Base-by-base conservation (phyloP, 2,888 invertebrate genomes). In the Therioaphis trifolii region DNA sequence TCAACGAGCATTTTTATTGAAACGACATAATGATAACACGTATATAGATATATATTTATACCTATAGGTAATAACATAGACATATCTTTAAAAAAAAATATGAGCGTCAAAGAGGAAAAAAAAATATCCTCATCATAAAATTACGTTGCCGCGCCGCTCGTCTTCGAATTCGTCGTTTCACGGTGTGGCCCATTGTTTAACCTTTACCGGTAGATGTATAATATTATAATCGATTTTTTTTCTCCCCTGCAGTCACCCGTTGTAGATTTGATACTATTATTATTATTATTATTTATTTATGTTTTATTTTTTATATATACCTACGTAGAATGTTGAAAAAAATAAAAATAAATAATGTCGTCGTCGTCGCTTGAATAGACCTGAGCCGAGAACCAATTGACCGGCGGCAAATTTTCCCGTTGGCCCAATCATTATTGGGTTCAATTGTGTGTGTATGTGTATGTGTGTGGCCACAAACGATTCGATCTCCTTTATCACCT, bases 401-500 rank as follows among this genome's bases (percentile, higher is more conserved):
- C 79, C 71, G 61, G 61, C 71, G 80, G 71, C 55, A n/a, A 71
- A 79, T 69, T 79, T 69, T 80, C 80, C 61, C 80, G 80, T 80
- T 80, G 55, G 71, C 46, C 79, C 80, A 72, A 61, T 80, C 80
- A 71, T 71, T 77, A 77, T 71, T 14, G 55, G 43, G 69, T 79
- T 71, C 80, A 80, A 80, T 72, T 69, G 68, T 69, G 66, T 46
- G 76, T 66, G 27, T 27, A 27, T 49, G 46, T 49, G 21, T 76
- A 43, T 79, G 61, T 27, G 55, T 35, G 35, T 55, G 58, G 29
- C 58, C 58, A 71, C 55, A 66, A 77, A 77, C 80, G 71, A 78
- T 78, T 78, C 78, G 49, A 79, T 79, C 80, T 71, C 71, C 80
- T 80, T 72, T 80, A 80, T 71, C 71, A 61, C 80, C 58, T 80